These are phyloP conservation scores for Eupithecia tripunctaria DNA, from an alignment of 2,888 invertebrate genomes.

Conservation along the genomic window DNA sequence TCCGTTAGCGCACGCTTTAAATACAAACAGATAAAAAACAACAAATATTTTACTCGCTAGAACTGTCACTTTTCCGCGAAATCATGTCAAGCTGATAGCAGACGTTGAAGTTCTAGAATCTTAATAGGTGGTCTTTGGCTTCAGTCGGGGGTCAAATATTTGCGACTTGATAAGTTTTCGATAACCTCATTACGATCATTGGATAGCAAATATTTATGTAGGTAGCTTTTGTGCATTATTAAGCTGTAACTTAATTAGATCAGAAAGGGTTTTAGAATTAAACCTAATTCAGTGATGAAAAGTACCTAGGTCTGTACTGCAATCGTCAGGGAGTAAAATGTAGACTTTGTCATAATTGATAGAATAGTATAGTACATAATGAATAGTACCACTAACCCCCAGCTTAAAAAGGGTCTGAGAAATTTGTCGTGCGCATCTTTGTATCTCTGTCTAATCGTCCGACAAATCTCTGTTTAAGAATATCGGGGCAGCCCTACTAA, in stretches of 20 bases:
- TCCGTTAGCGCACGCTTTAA: constrained; percentile 1
- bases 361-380: background rate
- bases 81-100: background rate
- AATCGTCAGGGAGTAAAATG: background rate
- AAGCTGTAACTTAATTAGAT: background rate
- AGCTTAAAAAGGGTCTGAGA: background rate
- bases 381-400: background rate
- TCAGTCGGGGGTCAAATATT: constrained; percentile 23
- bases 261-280: background rate
- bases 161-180: constrained; percentile 23
- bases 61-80: background rate
- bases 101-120: background rate
- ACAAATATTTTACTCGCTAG: background rate
- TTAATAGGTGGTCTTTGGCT: constrained; percentile 8
- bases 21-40: background rate
- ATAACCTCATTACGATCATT: constrained; percentile 28
- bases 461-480: background rate
- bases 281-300: background rate
- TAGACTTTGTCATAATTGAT: no score
- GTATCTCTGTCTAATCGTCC: background rate
- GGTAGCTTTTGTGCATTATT: constrained; percentile 12
- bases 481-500: background rate
- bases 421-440: background rate
- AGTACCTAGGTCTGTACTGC: background rate
- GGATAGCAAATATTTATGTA: constrained; percentile 10